phyloP scores from a whole-genome alignment of 2,888 invertebrate species.

The Dynastes maya region DNA sequence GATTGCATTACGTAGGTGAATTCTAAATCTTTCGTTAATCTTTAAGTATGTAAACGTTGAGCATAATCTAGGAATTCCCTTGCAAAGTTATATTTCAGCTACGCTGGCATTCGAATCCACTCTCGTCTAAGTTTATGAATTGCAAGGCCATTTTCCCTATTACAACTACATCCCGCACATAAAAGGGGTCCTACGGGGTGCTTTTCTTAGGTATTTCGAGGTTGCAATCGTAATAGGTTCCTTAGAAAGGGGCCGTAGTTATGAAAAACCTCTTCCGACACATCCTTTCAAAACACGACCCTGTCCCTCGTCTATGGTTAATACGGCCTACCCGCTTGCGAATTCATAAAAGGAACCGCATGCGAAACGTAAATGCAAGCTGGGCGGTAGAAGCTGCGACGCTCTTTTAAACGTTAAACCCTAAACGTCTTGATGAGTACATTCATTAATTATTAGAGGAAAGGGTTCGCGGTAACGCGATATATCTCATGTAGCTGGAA shows the following conservation, averaged over 20 bases:
- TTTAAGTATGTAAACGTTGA: too few species aligned
- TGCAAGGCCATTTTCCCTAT: not conserved
- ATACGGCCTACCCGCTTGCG: too few species aligned
- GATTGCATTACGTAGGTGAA: too few species aligned
- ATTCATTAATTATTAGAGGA: constrained; percentile 7
- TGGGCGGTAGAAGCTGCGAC: not conserved
- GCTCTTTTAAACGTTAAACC: constrained; percentile 29
- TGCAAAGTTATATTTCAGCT: too few species aligned
- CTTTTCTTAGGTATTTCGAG: constrained; percentile 36
- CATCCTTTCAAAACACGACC: too few species aligned
- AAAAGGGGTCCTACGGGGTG: constrained; percentile 28
- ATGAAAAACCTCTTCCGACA: not conserved
- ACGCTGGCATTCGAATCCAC: not conserved
- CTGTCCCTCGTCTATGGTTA: too few species aligned
- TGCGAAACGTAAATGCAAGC: too few species aligned
- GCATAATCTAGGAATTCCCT: too few species aligned
- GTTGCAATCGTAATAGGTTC: not conserved
- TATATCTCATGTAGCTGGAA: too few species aligned
- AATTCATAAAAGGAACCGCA: too few species aligned
- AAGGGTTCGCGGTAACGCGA: not conserved
- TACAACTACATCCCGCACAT: constrained; percentile 18
- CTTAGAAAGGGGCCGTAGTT: not conserved
- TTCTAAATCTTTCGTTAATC: too few species aligned
- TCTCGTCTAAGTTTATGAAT: not conserved
- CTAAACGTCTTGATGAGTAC: constrained; percentile 19